phyloP scores from a whole-genome alignment of 2,797 vertebrate genomes.

The Chaetodon trifasciatus region DNA sequence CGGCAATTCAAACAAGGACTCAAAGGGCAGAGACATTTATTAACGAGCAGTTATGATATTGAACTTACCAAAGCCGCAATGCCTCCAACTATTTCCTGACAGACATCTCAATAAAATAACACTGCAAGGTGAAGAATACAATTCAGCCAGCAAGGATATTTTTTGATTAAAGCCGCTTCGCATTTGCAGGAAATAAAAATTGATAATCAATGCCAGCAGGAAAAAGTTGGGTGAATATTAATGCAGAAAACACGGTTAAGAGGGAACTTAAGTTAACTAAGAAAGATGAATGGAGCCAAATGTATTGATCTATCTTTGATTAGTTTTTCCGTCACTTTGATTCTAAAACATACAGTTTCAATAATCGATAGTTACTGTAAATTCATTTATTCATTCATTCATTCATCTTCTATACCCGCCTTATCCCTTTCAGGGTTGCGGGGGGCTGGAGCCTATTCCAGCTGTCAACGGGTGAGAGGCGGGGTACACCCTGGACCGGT shows the following conservation, averaged over 20 bases:
- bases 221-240: neutral
- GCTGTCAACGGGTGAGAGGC: no score
- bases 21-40: constrained; percentile 18
- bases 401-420: no score
- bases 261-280: neutral
- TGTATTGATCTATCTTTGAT: no score
- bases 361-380: neutral
- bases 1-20: neutral
- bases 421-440: no score
- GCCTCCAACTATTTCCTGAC: constrained; percentile 10
- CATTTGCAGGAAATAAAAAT: neutral
- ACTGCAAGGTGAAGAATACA: neutral
- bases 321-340: neutral
- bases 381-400: no score
- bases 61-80: constrained; percentile 3
- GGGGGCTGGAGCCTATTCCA: no score
- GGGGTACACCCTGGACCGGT: no score
- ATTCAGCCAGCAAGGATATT: constrained; percentile 5
- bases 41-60: constrained; percentile 4
- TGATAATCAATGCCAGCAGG: neutral
- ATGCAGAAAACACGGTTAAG: neutral
- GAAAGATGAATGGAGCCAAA: neutral
- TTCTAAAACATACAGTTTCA: neutral
- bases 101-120: constrained; percentile 16
- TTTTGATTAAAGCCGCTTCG: constrained; percentile 1